A percentile compares a stretch with the other conserved stretches of the same genome.
Evolutionary conservation across 2,797 vertebrate genomes (phyloP).

Genomic region (Sternarchorhynchus goeldii): DNA sequence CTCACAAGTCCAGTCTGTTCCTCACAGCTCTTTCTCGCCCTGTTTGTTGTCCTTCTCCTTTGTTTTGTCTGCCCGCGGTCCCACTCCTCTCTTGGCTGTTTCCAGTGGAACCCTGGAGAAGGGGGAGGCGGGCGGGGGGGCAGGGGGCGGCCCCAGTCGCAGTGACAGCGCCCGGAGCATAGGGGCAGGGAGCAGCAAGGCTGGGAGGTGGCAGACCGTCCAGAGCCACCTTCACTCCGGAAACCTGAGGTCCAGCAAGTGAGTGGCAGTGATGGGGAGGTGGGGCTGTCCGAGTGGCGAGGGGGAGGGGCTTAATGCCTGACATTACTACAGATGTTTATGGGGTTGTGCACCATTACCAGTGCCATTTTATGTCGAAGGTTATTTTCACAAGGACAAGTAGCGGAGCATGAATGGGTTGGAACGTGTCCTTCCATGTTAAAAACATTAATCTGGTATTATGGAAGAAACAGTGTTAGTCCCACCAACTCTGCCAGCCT

Average conservation of each 20-base stretch:
- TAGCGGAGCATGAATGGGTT: constrained; percentile 3
- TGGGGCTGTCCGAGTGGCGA: background rate
- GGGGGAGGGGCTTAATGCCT: background rate
- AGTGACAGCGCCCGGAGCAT: constrained; percentile 89
- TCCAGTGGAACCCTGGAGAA: constrained; percentile 87
- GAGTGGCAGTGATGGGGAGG: constrained; percentile 76
- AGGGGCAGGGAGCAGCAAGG: constrained; percentile 87
- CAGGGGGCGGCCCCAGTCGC: constrained; percentile 88
- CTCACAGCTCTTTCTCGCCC: constrained; percentile 30
- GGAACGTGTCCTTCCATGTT: constrained; percentile 13
- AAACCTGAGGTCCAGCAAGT: constrained; percentile 97
- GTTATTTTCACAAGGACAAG: constrained; percentile 14
- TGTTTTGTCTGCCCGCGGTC: constrained; percentile 46
- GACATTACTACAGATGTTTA: constrained; percentile 10
- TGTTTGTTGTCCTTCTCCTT: constrained; percentile 54
- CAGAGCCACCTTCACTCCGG: constrained; percentile 98
- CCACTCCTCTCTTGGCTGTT: constrained; percentile 48
- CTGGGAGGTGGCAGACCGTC: constrained; percentile 91
- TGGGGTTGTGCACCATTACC: constrained; percentile 16
- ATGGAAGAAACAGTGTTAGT: background rate
- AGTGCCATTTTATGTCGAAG: constrained; percentile 15
- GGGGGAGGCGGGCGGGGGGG: constrained; percentile 85
- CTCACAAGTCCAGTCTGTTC: background rate
- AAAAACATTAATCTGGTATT: constrained; percentile 8
- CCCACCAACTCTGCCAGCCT: background rate